Evolutionary conservation across 2,888 invertebrate species (phyloP).

Genomic region (Dynastes tityus): DNA sequence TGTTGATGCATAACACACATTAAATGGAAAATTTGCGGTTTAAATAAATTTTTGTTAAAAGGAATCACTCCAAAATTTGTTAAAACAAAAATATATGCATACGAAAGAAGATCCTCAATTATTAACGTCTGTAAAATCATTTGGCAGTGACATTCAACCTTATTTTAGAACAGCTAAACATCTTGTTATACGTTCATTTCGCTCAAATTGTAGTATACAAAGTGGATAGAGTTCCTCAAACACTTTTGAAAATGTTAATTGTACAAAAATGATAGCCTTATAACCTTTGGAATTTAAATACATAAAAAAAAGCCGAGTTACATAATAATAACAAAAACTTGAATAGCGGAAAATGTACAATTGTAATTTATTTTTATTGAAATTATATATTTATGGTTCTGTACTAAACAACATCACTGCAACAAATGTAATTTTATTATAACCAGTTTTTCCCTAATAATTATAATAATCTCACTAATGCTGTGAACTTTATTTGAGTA

Average conservation of each 20-base stretch:
- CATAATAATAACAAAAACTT: neutral
- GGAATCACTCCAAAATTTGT: neutral
- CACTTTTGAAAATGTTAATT: conserved; percentile 23
- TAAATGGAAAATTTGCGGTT: too few relatives aligned
- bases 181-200: neutral
- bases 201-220: neutral
- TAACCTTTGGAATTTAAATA: neutral
- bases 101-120: conserved; percentile 1
- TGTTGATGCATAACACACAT: too few relatives aligned
- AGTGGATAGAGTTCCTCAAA: neutral
- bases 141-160: conserved; percentile 45
- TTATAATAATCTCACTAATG: too few relatives aligned
- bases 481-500: too few relatives aligned
- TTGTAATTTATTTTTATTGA: neutral
- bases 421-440: too few relatives aligned
- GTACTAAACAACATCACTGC: too few relatives aligned
- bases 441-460: too few relatives aligned
- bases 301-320: neutral
- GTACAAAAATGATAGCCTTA: conserved; percentile 25
- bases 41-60: too few relatives aligned
- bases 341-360: neutral
- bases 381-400: neutral
- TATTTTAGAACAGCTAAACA: conserved; percentile 29
- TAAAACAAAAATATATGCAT: conserved; percentile 1
- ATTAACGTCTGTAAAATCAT: conserved; percentile 17